A percentile compares a stretch with the other conserved stretches of the same genome.
phyloP scores from a whole-genome alignment of 2,888 invertebrate species.

The Hypsopygia costalis region DNA sequence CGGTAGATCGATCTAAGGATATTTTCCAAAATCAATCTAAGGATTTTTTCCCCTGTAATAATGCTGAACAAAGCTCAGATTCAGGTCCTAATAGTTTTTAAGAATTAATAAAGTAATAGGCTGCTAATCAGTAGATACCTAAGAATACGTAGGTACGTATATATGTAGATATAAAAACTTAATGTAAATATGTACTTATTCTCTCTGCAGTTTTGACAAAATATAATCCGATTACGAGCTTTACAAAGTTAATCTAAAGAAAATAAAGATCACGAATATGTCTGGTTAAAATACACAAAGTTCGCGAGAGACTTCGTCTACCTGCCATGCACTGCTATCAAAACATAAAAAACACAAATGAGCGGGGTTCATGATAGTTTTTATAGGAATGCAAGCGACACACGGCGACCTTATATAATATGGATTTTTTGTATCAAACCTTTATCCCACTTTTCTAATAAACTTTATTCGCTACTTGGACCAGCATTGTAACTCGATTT shows the following conservation, averaged over 20 bases:
- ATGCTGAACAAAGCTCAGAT: too few species aligned
- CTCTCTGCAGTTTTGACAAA: too few species aligned
- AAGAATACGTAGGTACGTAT: too few species aligned
- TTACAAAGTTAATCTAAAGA: slow-evolving; percentile 6
- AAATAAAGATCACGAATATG: slow-evolving; percentile 11
- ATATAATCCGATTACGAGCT: background rate
- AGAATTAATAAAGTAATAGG: too few species aligned
- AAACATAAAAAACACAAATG: slow-evolving; percentile 65
- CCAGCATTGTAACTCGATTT: slow-evolving; percentile 18
- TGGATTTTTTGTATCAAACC: slow-evolving; percentile 65
- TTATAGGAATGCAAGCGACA: slow-evolving; percentile 63
- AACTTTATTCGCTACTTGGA: slow-evolving; percentile 64
- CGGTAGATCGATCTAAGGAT: too few species aligned
- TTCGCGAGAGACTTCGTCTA: slow-evolving; percentile 64
- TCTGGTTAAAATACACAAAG: slow-evolving; percentile 35
- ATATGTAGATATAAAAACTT: too few species aligned
- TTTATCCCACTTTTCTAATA: slow-evolving; percentile 72
- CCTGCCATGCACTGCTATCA: slow-evolving; percentile 67
- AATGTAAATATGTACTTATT: too few species aligned
- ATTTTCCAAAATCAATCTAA: too few species aligned
- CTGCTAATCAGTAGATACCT: too few species aligned
- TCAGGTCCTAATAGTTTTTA: too few species aligned
- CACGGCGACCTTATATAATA: slow-evolving; percentile 64
- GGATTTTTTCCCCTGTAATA: too few species aligned
- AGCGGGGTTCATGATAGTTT: slow-evolving; percentile 67